A percentile compares a stretch with the other conserved stretches of the same genome.
Conservation (phyloP, 2,888 invertebrate genomes). For the Allygus modestus region DNA sequence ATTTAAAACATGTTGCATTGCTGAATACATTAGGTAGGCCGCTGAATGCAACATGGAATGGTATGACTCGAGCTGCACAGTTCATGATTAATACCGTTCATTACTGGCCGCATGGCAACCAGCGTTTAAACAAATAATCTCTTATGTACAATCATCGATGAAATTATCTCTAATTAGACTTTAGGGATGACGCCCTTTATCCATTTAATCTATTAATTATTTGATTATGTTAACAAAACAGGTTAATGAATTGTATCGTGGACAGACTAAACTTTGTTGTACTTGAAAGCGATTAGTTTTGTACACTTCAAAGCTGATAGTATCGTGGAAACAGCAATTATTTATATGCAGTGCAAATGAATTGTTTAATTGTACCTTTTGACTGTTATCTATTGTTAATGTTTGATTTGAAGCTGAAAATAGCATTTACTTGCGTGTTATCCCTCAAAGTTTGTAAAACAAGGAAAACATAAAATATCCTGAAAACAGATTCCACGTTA, state of each 20-base stretch:
- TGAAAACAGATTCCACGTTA: too few relatives aligned
- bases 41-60: too few relatives aligned
- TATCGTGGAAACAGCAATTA: not conserved
- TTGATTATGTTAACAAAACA: constrained; percentile 22
- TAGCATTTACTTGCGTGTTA: too few relatives aligned
- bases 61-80: not conserved
- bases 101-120: not conserved
- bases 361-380: not conserved
- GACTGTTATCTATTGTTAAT: not conserved
- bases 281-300: constrained; percentile 21
- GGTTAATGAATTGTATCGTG: constrained; percentile 30
- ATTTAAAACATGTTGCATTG: too few relatives aligned
- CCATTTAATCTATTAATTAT: constrained; percentile 37
- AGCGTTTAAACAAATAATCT: not conserved
- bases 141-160: not conserved
- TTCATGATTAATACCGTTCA: not conserved
- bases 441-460: too few relatives aligned
- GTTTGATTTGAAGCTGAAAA: too few relatives aligned
- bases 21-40: too few relatives aligned
- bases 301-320: not conserved
- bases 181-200: constrained; percentile 13
- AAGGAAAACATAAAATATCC: too few relatives aligned
- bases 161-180: constrained; percentile 36
- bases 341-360: not conserved
- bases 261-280: not conserved